Conservation (phyloP, 1,140 invertebrate genomes). For the Nephotettix cincticeps region DNA sequence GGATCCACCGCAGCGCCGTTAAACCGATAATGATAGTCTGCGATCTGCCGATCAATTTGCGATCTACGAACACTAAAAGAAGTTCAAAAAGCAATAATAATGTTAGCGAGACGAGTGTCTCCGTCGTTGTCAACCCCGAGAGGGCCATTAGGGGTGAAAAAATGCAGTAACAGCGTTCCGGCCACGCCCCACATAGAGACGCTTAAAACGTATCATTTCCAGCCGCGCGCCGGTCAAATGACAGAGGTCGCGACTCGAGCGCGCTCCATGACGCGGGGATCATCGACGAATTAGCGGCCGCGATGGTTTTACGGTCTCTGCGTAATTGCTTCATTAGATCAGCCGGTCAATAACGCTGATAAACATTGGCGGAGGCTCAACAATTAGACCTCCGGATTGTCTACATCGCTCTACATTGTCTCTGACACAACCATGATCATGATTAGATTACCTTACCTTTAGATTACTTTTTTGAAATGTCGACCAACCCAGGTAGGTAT, state of each 20-base stretch:
- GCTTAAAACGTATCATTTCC: neutral
- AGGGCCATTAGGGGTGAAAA: neutral
- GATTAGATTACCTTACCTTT: too few relatives aligned
- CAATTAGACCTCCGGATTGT: neutral
- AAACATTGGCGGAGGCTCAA: neutral
- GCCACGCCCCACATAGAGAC: neutral
- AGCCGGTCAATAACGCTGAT: neutral
- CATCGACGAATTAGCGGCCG: neutral
- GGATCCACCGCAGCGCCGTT: neutral
- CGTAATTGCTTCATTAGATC: neutral
- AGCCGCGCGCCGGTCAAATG: neutral
- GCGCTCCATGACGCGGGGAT: neutral
- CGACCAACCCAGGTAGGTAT: too few relatives aligned
- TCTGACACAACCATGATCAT: too few relatives aligned
- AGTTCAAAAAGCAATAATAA: neutral
- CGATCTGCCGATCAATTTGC: neutral
- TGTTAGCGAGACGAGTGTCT: too few relatives aligned
- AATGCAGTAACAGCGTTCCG: neutral
- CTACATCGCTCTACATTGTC: too few relatives aligned
- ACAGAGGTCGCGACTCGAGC: neutral
- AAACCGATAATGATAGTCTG: neutral
- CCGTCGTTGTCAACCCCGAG: neutral
- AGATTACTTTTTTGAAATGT: too few relatives aligned
- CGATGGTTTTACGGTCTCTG: neutral
- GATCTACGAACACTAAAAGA: neutral